Conservation (phyloP, 2,797 vertebrate species). For the Notoglanidium macrostoma region DNA sequence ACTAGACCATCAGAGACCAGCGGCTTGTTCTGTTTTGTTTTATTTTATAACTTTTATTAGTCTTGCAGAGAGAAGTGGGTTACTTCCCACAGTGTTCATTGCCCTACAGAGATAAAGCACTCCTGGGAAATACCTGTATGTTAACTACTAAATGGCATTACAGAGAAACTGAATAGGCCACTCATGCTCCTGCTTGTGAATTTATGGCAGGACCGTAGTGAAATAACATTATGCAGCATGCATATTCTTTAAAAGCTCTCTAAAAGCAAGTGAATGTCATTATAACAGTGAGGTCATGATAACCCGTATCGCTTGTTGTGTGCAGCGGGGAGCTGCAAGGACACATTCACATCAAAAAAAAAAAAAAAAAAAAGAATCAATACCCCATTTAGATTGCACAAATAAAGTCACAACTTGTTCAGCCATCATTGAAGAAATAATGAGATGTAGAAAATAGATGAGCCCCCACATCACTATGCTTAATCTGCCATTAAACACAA, state of each 20-base stretch:
- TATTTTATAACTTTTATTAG: constrained; percentile 50
- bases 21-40: constrained; percentile 45
- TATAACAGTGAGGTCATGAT: constrained; percentile 32
- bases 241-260: constrained; percentile 32
- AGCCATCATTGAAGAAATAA: constrained; percentile 73
- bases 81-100: constrained; percentile 34
- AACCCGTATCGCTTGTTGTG: constrained; percentile 15
- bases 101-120: constrained; percentile 26
- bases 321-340: background rate
- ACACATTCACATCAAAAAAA: constrained; percentile 23
- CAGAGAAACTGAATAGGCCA: constrained; percentile 28
- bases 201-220: constrained; percentile 24
- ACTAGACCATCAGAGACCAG: constrained; percentile 73
- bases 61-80: constrained; percentile 53
- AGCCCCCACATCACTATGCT: constrained; percentile 72
- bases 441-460: constrained; percentile 79
- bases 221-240: constrained; percentile 26
- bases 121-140: constrained; percentile 44
- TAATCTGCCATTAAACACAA: constrained; percentile 77
- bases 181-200: constrained; percentile 25
- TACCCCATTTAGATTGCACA: constrained; percentile 46
- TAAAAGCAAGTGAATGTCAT: constrained; percentile 23
- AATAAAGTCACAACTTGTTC: constrained; percentile 58
- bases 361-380: constrained; percentile 32
- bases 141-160: constrained; percentile 47